Base-by-base conservation (phyloP, 1,140 invertebrate genomes). In the Ditylenchus dipsaci region DNA sequence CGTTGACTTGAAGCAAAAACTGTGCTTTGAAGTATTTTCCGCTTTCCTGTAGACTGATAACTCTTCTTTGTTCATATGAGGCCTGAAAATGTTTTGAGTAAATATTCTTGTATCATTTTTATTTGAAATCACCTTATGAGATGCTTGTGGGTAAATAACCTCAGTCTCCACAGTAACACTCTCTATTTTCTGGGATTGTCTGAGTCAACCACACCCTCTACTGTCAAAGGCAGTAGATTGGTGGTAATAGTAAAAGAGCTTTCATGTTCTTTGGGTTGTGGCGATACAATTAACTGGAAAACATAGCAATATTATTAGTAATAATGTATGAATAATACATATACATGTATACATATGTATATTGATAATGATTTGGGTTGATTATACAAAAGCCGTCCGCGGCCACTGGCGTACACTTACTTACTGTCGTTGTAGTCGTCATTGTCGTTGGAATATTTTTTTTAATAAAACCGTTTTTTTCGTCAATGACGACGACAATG, bases 191-290 rank as follows among this genome's bases (percentile, higher is more conserved):
- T 71, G 1, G 68, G 33, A n/a, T 69, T 69, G 27, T 72, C 57
- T 0, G 68, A 58, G 17, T 57, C 29, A 19, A 69, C 57, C 1
- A 69, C 42, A 8, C 68, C 68, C 38, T 69, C 68, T 13, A 69
- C 67, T 26, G 68, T 43, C 15, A 69, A 53, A 0, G 68, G 64
- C 9, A 69, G 21, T 23, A 30, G 68, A 23, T 27, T 5, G 1
- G 68, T 13, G 26, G 30, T 72, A 13, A 69, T 53, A 1, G 23
- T 58, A 15, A 69, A 19, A 23, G 67, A 23, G 13, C 9, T 21
- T 15, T 72, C 68, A 27, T 72, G 67, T 21, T 69, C 68, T 19
- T 43, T 47, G 9, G 65, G 65, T 42, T 70, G 65, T 5, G 65
- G 68, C 5, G 26, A 23, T 1, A 69, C 42, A 19, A 72, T 69